phyloP scores from a whole-genome alignment of 2,888 invertebrate species.

The Stratiomys singularior region DNA sequence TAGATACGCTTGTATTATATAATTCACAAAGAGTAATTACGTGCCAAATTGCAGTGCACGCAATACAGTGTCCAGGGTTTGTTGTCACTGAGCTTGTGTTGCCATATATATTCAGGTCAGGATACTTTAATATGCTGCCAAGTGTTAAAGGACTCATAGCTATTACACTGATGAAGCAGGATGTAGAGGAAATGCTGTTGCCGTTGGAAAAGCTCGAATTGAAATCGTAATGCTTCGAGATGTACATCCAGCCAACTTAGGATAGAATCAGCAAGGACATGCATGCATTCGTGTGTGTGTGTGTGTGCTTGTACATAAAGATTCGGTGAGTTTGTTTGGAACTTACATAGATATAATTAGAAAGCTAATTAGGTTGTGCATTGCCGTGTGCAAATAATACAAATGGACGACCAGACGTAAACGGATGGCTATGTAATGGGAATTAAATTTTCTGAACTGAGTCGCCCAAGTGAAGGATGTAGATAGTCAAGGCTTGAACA shows the following conservation, averaged over 20 bases:
- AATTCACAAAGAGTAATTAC: constrained; percentile 35
- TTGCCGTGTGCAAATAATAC: not conserved
- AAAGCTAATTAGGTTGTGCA: constrained; percentile 16
- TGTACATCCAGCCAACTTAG: not conserved
- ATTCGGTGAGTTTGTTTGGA: not conserved
- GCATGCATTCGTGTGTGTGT: not conserved
- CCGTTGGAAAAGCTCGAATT: not conserved
- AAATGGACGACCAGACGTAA: not conserved
- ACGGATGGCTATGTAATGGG: not conserved
- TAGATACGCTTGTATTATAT: constrained; percentile 22
- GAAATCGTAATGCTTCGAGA: not conserved
- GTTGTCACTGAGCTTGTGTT: not conserved
- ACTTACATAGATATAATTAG: not conserved
- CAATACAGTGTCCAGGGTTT: not conserved
- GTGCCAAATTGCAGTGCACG: not conserved
- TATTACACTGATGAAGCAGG: not conserved
- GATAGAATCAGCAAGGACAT: not conserved
- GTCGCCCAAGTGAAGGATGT: not conserved
- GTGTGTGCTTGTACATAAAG: not conserved
- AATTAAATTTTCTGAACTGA: not conserved
- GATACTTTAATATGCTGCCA: not conserved
- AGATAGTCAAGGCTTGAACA: not conserved
- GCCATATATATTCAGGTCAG: not conserved
- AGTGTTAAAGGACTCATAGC: not conserved
- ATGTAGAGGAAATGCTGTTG: not conserved